phyloP scores from a whole-genome alignment of 2,888 invertebrate genomes.

The Lasioglossum vierecki region DNA sequence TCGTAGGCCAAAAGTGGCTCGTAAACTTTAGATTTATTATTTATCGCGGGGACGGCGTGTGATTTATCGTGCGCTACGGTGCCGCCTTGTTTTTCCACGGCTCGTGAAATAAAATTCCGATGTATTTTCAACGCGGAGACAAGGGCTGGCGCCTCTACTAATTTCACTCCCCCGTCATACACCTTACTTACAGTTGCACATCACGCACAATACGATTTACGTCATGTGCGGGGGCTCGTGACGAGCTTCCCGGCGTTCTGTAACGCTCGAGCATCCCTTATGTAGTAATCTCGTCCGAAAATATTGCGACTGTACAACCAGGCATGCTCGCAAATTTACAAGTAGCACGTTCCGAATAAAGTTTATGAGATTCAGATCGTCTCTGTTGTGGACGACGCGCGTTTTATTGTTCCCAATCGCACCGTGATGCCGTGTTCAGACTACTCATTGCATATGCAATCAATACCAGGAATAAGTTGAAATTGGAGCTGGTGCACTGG shows the following conservation, averaged over 20 bases:
- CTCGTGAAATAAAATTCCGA: constrained; percentile 49
- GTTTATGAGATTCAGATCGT: not conserved
- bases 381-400: not conserved
- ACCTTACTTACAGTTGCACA: constrained; percentile 63
- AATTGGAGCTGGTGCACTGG: not conserved
- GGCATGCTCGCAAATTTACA: constrained; percentile 11
- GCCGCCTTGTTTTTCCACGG: not conserved
- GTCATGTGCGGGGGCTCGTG: constrained; percentile 51
- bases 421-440: not conserved
- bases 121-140: constrained; percentile 31
- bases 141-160: constrained; percentile 40
- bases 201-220: constrained; percentile 64
- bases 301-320: constrained; percentile 16
- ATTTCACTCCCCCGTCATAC: constrained; percentile 40
- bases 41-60: constrained; percentile 4
- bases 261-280: constrained; percentile 44
- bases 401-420: not conserved
- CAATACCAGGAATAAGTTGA: not conserved
- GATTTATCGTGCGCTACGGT: not conserved
- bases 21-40: constrained; percentile 16
- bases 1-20: not conserved
- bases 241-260: constrained; percentile 49
- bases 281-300: constrained; percentile 42
- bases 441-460: not conserved
- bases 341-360: constrained; percentile 3